These are phyloP conservation scores for Noctua pronuba DNA, from an alignment of 2,888 invertebrate species.

Conservation along the genomic window DNA sequence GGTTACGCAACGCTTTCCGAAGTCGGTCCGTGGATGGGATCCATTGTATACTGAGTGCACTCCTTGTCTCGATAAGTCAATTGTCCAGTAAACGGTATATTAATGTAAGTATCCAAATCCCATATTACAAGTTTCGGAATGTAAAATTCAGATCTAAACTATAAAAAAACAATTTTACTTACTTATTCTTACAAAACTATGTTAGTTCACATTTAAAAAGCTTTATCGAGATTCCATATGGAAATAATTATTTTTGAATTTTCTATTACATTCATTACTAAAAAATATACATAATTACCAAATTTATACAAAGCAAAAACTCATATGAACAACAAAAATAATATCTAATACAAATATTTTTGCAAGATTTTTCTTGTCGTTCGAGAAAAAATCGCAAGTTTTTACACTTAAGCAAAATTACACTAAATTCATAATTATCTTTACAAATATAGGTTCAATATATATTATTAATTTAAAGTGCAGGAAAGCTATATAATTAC, in stretches of 20 bases:
- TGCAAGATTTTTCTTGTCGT: not conserved
- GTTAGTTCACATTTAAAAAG: slow-evolving; percentile 11
- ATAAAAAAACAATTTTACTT: slow-evolving; percentile 12
- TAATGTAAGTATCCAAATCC: slow-evolving; percentile 9
- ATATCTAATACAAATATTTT: not conserved
- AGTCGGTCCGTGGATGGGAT: not conserved
- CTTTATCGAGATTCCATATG: not conserved
- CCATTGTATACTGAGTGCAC: not conserved
- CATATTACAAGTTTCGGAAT: slow-evolving; percentile 38
- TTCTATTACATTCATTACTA: not conserved
- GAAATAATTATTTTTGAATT: not conserved
- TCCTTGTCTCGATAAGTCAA: not conserved
- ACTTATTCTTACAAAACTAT: slow-evolving; percentile 28
- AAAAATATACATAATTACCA: slow-evolving; percentile 24
- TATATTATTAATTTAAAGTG: slow-evolving; percentile 12
- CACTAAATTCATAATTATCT: not conserved
- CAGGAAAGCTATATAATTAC: slow-evolving; percentile 11
- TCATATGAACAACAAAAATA: slow-evolving; percentile 16
- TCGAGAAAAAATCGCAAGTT: not conserved
- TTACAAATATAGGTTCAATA: not conserved
- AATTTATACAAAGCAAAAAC: slow-evolving; percentile 37
- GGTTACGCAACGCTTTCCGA: not conserved
- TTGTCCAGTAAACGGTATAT: not conserved
- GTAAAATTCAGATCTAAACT: slow-evolving; percentile 30
- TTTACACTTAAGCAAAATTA: slow-evolving; percentile 8